phyloP scores from a whole-genome alignment of 1,140 invertebrate genomes.

The Macrocentrus cingulum region DNA sequence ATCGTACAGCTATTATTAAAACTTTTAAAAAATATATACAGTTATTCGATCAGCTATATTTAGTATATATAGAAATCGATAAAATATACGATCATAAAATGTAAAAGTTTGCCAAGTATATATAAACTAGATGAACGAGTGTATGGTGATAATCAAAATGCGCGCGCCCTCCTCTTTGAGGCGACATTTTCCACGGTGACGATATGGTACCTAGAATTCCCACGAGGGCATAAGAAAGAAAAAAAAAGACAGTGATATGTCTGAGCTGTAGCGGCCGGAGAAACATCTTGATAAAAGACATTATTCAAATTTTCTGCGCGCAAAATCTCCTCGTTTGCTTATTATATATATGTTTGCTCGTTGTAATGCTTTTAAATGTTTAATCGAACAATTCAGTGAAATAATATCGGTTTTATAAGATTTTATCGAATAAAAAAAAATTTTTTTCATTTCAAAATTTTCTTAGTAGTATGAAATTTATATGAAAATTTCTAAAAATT shows the following conservation, averaged over 20 bases:
- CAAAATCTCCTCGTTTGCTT: slow-evolving; percentile 33
- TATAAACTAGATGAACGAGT: background rate
- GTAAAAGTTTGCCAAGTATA: slow-evolving; percentile 17
- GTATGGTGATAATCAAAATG: slow-evolving; percentile 28
- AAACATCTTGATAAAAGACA: slow-evolving; percentile 50
- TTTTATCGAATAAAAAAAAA: too few species aligned
- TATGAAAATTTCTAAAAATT: too few species aligned
- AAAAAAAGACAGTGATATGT: slow-evolving; percentile 34
- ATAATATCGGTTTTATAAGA: too few species aligned
- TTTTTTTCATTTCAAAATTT: too few species aligned
- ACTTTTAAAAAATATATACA: background rate
- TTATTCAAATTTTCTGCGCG: slow-evolving; percentile 50
- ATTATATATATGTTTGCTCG: too few species aligned
- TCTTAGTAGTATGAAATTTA: too few species aligned
- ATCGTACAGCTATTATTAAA: too few species aligned
- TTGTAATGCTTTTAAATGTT: too few species aligned
- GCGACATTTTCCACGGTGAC: slow-evolving; percentile 29
- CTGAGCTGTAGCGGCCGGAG: slow-evolving; percentile 33
- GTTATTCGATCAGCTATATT: background rate
- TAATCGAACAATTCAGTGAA: too few species aligned
- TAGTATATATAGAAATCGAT: background rate
- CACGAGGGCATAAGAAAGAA: slow-evolving; percentile 12
- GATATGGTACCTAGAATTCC: slow-evolving; percentile 21
- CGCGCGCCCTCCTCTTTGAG: slow-evolving; percentile 7
- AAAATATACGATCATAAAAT: too few species aligned